phyloP scores from a whole-genome alignment of 1,140 invertebrate genomes.

The Papilio polyxenes region DNA sequence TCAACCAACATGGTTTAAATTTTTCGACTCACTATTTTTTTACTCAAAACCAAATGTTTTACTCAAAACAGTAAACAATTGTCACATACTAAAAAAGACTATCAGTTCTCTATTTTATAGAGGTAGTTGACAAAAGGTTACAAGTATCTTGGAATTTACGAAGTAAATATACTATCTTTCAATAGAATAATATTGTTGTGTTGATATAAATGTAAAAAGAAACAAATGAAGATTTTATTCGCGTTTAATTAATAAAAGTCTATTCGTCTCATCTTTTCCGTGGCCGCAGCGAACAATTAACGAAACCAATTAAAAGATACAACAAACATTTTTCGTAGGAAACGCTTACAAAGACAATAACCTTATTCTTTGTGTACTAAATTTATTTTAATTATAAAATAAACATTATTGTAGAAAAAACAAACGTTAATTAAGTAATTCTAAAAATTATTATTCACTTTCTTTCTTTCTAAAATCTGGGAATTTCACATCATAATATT shows the following conservation, averaged over 20 bases:
- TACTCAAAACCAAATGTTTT: too few relatives aligned
- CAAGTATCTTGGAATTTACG: too few relatives aligned
- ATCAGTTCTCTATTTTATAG: too few relatives aligned
- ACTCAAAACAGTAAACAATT: too few relatives aligned
- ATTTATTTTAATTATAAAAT: background rate
- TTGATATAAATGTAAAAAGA: too few relatives aligned
- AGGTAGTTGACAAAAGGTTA: too few relatives aligned
- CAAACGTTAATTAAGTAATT: background rate
- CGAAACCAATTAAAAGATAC: slow-evolving; percentile 56
- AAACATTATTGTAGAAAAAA: background rate
- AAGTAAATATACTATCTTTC: too few relatives aligned
- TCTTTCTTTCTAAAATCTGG: too few relatives aligned
- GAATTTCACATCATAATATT: background rate
- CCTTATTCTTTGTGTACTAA: background rate
- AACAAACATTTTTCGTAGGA: background rate
- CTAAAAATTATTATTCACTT: too few relatives aligned
- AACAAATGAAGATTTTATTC: background rate
- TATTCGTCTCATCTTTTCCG: slow-evolving; percentile 28
- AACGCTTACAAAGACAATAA: background rate
- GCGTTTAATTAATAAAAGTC: background rate
- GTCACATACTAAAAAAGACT: too few relatives aligned
- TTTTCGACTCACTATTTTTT: background rate
- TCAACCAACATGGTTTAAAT: background rate
- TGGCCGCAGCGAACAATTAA: slow-evolving; percentile 48
- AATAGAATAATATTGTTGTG: too few relatives aligned